Conservation (phyloP, 2,888 invertebrate genomes). For the Gnatocerus cornutus region DNA sequence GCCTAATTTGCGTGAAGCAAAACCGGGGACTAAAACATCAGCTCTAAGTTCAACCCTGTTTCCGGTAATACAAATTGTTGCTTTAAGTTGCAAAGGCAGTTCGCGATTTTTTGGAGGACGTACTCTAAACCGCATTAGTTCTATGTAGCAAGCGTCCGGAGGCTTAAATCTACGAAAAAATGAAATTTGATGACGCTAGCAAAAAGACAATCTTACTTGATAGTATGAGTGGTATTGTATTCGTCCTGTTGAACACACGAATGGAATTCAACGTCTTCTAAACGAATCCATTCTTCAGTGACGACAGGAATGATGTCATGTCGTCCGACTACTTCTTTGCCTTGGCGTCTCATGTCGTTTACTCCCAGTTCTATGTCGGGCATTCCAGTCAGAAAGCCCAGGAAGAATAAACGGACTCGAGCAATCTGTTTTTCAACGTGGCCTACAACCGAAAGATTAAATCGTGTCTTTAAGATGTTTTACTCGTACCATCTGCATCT, state of each 20-base stretch:
- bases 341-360: slow-evolving; percentile 97
- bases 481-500: slow-evolving; percentile 85
- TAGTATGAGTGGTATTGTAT: slow-evolving; percentile 88
- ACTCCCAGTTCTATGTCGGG: slow-evolving; percentile 97
- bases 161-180: slow-evolving; percentile 86
- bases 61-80: slow-evolving; percentile 90
- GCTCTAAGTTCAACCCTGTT: slow-evolving; percentile 95
- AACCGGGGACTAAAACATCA: slow-evolving; percentile 97
- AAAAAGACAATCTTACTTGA: slow-evolving; percentile 77
- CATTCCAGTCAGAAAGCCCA: slow-evolving; percentile 97
- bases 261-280: slow-evolving; percentile 96
- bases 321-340: slow-evolving; percentile 98
- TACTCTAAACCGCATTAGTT: slow-evolving; percentile 95
- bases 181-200: slow-evolving; percentile 10
- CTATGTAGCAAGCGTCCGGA: slow-evolving; percentile 98
- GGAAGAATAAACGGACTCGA: slow-evolving; percentile 94
- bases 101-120: slow-evolving; percentile 96
- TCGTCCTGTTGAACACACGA: slow-evolving; percentile 93
- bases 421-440: slow-evolving; percentile 92
- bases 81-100: slow-evolving; percentile 95
- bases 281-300: slow-evolving; percentile 99
- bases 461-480: neutral
- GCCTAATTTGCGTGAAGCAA: slow-evolving; percentile 94
- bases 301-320: slow-evolving; percentile 99
- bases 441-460: slow-evolving; percentile 56